Evolutionary conservation across 2,888 invertebrate genomes (phyloP), one percentile per base, ranked within the genome.

Genomic region (Embidobia sp.): DNA sequence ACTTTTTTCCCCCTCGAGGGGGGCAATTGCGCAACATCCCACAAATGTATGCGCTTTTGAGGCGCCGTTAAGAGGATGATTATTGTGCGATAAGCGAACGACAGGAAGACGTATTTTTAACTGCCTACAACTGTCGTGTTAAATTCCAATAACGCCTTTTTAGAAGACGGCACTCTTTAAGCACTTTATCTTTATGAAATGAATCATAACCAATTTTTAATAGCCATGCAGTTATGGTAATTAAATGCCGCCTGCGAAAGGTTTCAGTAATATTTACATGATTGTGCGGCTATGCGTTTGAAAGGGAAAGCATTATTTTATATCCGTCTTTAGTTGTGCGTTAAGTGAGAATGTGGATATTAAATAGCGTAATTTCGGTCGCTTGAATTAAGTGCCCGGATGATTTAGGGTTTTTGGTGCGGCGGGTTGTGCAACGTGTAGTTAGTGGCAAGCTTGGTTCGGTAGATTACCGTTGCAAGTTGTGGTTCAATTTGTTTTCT

Each of bases 71-170:
- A 6, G 26, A 2, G 26, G 6, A 29, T 13, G 29, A 10, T 42
- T 37, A 51, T 51, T 66, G 18, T 53, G 13, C n/a, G 18, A 53
- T 66, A 55, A 26, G 16, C 48, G 46, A 8, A 55, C 46, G 53
- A 19, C 46, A 66, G 66, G 48, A 67, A 67, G 37, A 55, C 31
- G 13, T 66, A 44, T 37, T 67, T 67, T 55, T 37, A 46, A 55
- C 53, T 67, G 22, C 66, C 55, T 44, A 67, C 66, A 55, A 48
- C 46, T 55, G 66, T 46, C 66, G 15, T 22, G 3, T 46, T 46
- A 35, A 33, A 55, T 46, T 53, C 55, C 37, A 10, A 0, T 15
- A 37, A 46, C 55, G 33, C 37, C 53, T 53, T 46, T 31, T 66
- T 35, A 35, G 31, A 55, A 53, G 53, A 53, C 53, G 51, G 44